Percentiles rank a stretch among this genome's conserved stretches.
Evolutionary conservation across 2,113 vertebrate genomes (phyloP).

Genomic region (Gobiocypris rarus): DNA sequence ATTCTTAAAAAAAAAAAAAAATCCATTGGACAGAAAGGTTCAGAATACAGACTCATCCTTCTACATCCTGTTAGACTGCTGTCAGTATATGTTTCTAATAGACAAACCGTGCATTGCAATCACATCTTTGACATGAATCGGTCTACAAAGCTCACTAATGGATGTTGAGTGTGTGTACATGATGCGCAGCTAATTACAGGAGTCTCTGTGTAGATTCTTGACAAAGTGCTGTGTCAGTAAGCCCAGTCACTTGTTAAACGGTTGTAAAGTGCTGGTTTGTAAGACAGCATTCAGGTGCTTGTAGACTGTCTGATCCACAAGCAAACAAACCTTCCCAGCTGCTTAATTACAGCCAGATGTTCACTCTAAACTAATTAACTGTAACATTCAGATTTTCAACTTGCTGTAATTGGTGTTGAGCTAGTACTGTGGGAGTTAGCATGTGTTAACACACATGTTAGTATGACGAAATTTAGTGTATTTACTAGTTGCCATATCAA

Average conservation of each 20-base stretch:
- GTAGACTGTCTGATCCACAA: conserved; percentile 1
- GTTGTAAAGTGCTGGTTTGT: conserved; percentile 31
- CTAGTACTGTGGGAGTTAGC: neutral
- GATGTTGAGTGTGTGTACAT: conserved; percentile 5
- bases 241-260: conserved; percentile 38
- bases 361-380: neutral
- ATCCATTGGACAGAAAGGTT: neutral
- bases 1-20: too few species aligned
- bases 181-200: conserved; percentile 44
- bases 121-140: neutral
- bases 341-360: conserved; percentile 13
- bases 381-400: neutral
- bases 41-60: too few species aligned
- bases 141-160: conserved; percentile 32
- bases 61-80: too few species aligned
- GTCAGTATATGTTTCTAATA: too few species aligned
- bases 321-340: neutral
- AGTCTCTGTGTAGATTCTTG: conserved; percentile 17
- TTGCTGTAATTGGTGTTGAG: neutral
- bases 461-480: too few species aligned
- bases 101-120: neutral
- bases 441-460: too few species aligned
- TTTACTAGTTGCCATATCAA: too few species aligned
- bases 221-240: conserved; percentile 40
- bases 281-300: conserved; percentile 15